A percentile compares a stretch with the other conserved stretches of the same genome.
These are phyloP conservation scores for Bombus ignitus DNA, from an alignment of 1,140 invertebrate genomes.

Conservation along the genomic window DNA sequence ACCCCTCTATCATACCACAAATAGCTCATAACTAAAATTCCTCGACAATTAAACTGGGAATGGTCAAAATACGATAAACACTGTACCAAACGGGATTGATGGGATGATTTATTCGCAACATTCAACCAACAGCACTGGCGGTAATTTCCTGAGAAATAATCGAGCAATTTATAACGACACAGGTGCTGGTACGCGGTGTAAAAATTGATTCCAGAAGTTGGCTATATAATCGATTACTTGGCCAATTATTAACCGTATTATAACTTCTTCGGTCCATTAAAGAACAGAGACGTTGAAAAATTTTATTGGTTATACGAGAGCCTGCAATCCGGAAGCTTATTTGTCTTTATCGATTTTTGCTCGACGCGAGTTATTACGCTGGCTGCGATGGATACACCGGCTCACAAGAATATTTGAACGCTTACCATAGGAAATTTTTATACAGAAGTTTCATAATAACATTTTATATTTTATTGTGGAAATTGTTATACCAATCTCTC, in stretches of 20 bases:
- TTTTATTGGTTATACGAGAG: slow-evolving; percentile 23
- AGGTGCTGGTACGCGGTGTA: neutral
- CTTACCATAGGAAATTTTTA: neutral
- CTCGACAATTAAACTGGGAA: neutral
- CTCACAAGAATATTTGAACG: neutral
- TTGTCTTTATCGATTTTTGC: slow-evolving; percentile 47
- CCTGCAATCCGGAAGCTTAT: slow-evolving; percentile 38
- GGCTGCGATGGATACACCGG: too few relatives aligned
- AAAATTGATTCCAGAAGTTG: neutral
- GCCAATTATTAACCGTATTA: slow-evolving; percentile 3
- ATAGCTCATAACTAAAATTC: neutral
- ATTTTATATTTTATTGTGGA: too few relatives aligned
- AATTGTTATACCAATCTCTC: too few relatives aligned
- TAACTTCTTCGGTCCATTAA: slow-evolving; percentile 19
- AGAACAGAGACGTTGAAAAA: neutral
- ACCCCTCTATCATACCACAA: neutral
- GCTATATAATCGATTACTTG: slow-evolving; percentile 13
- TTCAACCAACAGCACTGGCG: too few relatives aligned
- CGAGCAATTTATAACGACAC: slow-evolving; percentile 1
- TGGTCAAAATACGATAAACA: neutral
- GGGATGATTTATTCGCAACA: neutral
- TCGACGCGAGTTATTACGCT: slow-evolving; percentile 43
- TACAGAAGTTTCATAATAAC: too few relatives aligned
- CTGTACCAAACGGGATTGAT: neutral
- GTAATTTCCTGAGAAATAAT: slow-evolving; percentile 10